Evolutionary conservation across 2,797 vertebrate genomes (phyloP).

Genomic region (Ciconia nigra): DNA sequence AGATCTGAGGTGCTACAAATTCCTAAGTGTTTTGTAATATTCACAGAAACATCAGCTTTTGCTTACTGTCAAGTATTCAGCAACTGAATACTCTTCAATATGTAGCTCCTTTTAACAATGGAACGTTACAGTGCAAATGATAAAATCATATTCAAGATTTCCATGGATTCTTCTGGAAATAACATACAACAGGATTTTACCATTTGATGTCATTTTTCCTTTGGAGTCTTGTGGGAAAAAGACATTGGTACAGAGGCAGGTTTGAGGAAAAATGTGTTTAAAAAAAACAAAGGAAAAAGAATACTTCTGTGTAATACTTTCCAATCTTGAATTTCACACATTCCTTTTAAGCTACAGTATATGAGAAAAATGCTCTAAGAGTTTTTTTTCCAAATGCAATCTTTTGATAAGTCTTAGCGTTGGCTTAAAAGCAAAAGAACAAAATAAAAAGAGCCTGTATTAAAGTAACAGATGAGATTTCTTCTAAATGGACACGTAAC

Average conservation of each 20-base stretch:
- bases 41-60: slow-evolving; percentile 31
- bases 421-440: slow-evolving; percentile 12
- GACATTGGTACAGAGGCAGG: neutral
- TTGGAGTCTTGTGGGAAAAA: slow-evolving; percentile 7
- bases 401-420: slow-evolving; percentile 23
- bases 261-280: slow-evolving; percentile 6
- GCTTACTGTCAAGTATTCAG: slow-evolving; percentile 2
- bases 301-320: slow-evolving; percentile 39
- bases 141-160: slow-evolving; percentile 59
- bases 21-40: neutral
- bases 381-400: neutral
- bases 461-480: neutral
- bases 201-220: slow-evolving; percentile 61
- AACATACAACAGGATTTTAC: slow-evolving; percentile 34
- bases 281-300: neutral
- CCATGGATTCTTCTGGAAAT: slow-evolving; percentile 59
- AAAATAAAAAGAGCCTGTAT: neutral
- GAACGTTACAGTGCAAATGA: slow-evolving; percentile 31
- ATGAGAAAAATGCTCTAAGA: slow-evolving; percentile 1
- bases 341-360: slow-evolving; percentile 7
- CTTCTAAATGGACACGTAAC: neutral
- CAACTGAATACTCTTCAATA: slow-evolving; percentile 2
- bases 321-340: slow-evolving; percentile 51
- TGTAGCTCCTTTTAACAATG: slow-evolving; percentile 24
- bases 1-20: slow-evolving; percentile 21